Conservation (phyloP, 2,888 invertebrate genomes). For the Phortica okadai region DNA sequence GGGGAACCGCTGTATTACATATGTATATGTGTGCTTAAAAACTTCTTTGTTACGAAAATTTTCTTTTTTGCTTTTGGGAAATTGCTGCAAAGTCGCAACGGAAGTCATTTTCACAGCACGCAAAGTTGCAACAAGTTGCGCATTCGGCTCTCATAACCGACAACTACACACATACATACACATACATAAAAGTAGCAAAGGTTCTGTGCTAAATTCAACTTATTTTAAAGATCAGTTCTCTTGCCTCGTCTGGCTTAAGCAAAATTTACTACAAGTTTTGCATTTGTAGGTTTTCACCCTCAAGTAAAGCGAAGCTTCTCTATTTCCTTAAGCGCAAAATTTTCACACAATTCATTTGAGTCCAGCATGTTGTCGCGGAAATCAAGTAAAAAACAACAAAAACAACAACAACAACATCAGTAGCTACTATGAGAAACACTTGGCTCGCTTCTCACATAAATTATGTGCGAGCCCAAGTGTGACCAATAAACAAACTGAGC, state of each 20-base stretch:
- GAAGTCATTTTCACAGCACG: background rate
- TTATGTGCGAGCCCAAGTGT: constrained; percentile 74
- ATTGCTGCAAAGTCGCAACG: constrained; percentile 15
- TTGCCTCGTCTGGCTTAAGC: background rate
- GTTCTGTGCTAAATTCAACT: background rate
- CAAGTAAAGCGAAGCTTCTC: background rate
- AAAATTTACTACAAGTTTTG: constrained; percentile 29
- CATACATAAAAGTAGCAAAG: background rate
- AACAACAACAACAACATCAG: constrained; percentile 39
- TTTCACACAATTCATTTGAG: constrained; percentile 67
- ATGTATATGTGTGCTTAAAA: background rate
- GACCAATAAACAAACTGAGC: constrained; percentile 73
- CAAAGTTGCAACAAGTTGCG: background rate
- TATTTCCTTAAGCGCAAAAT: constrained; percentile 35
- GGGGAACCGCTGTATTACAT: background rate
- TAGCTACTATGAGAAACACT: constrained; percentile 62
- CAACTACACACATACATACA: background rate
- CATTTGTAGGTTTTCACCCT: constrained; percentile 60
- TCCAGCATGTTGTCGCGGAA: constrained; percentile 47
- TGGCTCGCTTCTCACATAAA: constrained; percentile 70
- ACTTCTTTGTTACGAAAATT: background rate
- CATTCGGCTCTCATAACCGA: background rate
- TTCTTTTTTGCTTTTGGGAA: constrained; percentile 6
- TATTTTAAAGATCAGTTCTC: constrained; percentile 9
- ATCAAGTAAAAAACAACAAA: constrained; percentile 15